Evolutionary conservation across 2,888 invertebrate species (phyloP).

Genomic region (Chaitophorus viminalis): DNA sequence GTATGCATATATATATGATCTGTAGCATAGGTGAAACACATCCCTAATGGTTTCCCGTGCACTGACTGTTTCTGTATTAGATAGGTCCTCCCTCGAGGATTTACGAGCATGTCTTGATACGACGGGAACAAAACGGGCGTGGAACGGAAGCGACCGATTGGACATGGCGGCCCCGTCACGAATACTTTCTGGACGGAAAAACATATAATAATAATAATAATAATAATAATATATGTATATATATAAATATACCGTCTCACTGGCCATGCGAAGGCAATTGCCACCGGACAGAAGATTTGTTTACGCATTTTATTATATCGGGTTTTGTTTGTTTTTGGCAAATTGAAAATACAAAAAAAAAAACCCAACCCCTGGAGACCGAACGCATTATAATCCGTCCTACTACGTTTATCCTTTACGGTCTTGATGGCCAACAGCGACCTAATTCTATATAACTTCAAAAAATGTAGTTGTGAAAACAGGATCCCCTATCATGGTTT

Average conservation of each 20-base stretch:
- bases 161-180: background rate
- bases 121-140: background rate
- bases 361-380: background rate
- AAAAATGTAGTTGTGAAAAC: too few species aligned
- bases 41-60: background rate
- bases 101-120: background rate
- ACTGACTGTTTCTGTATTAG: background rate
- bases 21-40: background rate
- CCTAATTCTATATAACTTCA: background rate
- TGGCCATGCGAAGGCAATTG: background rate
- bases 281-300: conserved; percentile 34
- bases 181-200: background rate
- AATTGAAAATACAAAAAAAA: conserved; percentile 26
- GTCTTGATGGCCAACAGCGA: background rate
- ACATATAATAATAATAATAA: too few species aligned
- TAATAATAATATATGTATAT: too few species aligned
- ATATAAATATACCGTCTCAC: background rate
- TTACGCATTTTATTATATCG: conserved; percentile 12
- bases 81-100: conserved; percentile 25
- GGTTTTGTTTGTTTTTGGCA: conserved; percentile 25
- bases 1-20: background rate
- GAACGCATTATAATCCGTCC: background rate
- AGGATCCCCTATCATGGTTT: too few species aligned
- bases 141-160: conserved; percentile 21
- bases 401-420: background rate